Conservation (phyloP, 23 tunicate species). For the Pegea sp. region DNA sequence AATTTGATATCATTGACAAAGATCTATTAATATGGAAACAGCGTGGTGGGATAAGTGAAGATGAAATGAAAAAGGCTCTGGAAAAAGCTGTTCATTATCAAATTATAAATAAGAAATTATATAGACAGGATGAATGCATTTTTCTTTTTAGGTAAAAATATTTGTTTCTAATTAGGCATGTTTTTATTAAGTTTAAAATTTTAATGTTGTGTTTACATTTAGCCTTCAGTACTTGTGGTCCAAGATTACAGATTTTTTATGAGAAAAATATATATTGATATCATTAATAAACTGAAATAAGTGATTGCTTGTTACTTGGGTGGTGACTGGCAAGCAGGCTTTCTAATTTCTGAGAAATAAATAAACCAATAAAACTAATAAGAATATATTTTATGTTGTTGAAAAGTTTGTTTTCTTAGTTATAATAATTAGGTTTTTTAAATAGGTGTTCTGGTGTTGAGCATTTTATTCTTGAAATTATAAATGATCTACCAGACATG, state of each 20-base stretch:
- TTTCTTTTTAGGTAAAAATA: conserved; percentile 40
- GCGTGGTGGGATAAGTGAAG: conserved; percentile 36
- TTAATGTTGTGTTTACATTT: not conserved
- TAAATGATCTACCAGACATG: conserved; percentile 73
- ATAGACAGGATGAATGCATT: conserved; percentile 40
- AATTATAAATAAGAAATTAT: conserved; percentile 46
- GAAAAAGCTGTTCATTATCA: conserved; percentile 45
- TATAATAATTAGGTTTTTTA: not conserved
- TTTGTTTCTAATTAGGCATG: not conserved
- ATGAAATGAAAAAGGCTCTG: conserved; percentile 26
- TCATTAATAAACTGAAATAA: no score
- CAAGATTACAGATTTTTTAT: no score
- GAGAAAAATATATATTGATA: no score
- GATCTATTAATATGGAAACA: conserved; percentile 52
- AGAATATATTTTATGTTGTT: not conserved
- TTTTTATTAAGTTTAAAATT: not conserved
- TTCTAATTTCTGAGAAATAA: no score
- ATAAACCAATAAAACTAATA: no score
- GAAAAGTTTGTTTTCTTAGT: not conserved
- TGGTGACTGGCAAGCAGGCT: no score
- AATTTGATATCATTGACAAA: conserved; percentile 20
- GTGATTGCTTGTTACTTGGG: no score
- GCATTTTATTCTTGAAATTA: conserved; percentile 54
- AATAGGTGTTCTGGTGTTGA: conserved; percentile 74
- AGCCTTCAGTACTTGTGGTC: not conserved